Evolutionary conservation across 1,140 invertebrate genomes (phyloP).

Genomic region (Hypsibius dujardini): DNA sequence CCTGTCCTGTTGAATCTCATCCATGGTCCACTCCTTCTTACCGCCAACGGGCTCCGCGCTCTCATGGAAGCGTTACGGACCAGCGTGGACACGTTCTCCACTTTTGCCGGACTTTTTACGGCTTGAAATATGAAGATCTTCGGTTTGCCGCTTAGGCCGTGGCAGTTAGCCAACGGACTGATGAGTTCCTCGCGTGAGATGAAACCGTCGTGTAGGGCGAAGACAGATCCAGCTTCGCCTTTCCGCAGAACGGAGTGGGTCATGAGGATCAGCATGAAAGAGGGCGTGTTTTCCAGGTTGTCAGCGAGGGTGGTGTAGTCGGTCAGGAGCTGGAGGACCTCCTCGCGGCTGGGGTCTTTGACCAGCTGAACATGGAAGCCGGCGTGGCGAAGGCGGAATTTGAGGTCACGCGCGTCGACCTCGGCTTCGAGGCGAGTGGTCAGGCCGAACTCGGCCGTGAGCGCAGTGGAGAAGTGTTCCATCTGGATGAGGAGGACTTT

Average conservation of each 20-base stretch:
- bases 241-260: background rate
- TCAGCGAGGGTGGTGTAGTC: background rate
- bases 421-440: background rate
- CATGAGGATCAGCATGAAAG: background rate
- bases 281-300: background rate
- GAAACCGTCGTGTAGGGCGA: conserved; percentile 4
- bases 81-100: no score
- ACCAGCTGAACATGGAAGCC: background rate
- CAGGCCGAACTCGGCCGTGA: background rate
- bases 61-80: no score
- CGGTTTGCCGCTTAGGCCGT: background rate
- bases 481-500: background rate
- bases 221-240: background rate
- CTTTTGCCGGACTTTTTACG: no score
- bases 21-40: no score
- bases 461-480: background rate
- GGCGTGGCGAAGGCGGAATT: background rate
- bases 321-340: background rate
- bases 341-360: background rate
- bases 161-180: background rate
- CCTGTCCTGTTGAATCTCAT: no score
- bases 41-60: no score
- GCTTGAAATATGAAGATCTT: conserved; percentile 9
- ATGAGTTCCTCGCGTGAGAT: background rate
- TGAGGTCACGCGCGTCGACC: background rate